Evolutionary conservation across 2,113 vertebrate genomes (phyloP), one percentile per base, ranked within the genome.

Genomic region (Pterophyllum scalare): DNA sequence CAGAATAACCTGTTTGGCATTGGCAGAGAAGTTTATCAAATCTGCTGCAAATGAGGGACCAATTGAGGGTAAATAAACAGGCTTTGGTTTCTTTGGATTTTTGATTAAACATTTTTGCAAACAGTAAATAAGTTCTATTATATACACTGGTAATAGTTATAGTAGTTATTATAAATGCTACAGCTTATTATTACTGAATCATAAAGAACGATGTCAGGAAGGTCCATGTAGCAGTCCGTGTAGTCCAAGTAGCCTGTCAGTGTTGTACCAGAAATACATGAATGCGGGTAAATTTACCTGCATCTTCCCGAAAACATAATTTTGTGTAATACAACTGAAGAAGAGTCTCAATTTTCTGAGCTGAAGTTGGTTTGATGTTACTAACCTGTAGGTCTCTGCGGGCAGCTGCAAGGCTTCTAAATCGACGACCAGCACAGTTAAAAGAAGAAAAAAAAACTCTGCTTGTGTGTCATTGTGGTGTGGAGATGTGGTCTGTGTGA

Each of bases 401-500:
- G 59, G 40, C 3, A 9, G 64, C n/a, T n/a, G 13, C 1, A 19
- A 12, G 20, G 11, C 38, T 26, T 54, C 22, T 40, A 46, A 82
- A 74, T 22, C 22, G 43, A n/a, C 20, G 19, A 6, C 15, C 12
- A 19, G 19, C 70, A 15, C 79, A 43, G 82, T 77, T 84, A 22
- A 81, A 75, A 28, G n/a, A 8, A 28, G n/a, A 40, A 59, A 19
- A 70, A 70, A 70, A 46, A 52, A 17, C 46, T 24, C 4, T 33
- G 20, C 3, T 20, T 1, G 1, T 75, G 57, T 70, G 81, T 78
- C 60, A n/a, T 35, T 24, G 62, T n/a, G 40, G 59, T 74, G 56
- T 57, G n/a, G 58, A 77, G 56, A 90, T 52, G 78, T 74, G 81
- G 52, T 82, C 60, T 35, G 2, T 10, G 4, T 84, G 82, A 91